Conservation (phyloP, 1,140 invertebrate genomes). For the Drosophila elegans region DNA sequence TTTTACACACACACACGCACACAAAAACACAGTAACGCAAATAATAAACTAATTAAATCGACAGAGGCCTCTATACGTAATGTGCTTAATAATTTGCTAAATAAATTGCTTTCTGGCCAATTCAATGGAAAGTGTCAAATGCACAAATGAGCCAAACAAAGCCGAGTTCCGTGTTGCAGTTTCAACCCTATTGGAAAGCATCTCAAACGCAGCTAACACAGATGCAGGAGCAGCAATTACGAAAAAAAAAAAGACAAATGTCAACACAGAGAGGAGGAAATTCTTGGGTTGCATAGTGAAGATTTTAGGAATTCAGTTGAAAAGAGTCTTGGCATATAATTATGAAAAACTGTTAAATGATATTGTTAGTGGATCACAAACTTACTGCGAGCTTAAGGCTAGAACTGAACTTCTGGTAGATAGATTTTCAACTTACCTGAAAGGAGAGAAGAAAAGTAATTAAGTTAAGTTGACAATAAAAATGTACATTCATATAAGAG, state of each 20-base stretch:
- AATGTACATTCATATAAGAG: too few relatives aligned
- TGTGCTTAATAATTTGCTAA: slow-evolving; percentile 57
- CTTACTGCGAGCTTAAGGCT: slow-evolving; percentile 70
- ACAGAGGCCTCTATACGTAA: slow-evolving; percentile 53
- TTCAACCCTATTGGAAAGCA: not conserved
- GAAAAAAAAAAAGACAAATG: not conserved
- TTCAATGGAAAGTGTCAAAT: slow-evolving; percentile 29
- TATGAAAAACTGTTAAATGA: slow-evolving; percentile 8
- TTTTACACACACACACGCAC: slow-evolving; percentile 23
- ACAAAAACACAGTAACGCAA: slow-evolving; percentile 34
- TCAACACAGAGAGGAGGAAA: slow-evolving; percentile 8
- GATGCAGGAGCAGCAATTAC: slow-evolving; percentile 5
- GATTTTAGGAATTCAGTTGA: slow-evolving; percentile 2
- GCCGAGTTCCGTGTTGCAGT: slow-evolving; percentile 5
- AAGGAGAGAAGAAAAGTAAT: slow-evolving; percentile 21
- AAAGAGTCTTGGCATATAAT: slow-evolving; percentile 3
- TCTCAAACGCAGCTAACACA: slow-evolving; percentile 23
- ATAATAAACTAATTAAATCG: slow-evolving; percentile 83
- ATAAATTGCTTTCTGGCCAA: slow-evolving; percentile 36
- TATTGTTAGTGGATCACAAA: slow-evolving; percentile 55
- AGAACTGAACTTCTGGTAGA: slow-evolving; percentile 11
- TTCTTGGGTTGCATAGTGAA: slow-evolving; percentile 13
- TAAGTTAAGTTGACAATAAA: not conserved
- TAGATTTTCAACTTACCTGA: slow-evolving; percentile 57
- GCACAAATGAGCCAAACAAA: slow-evolving; percentile 12